Conservation (phyloP, 2,797 vertebrate species). For the Sphenodon punctatus region DNA sequence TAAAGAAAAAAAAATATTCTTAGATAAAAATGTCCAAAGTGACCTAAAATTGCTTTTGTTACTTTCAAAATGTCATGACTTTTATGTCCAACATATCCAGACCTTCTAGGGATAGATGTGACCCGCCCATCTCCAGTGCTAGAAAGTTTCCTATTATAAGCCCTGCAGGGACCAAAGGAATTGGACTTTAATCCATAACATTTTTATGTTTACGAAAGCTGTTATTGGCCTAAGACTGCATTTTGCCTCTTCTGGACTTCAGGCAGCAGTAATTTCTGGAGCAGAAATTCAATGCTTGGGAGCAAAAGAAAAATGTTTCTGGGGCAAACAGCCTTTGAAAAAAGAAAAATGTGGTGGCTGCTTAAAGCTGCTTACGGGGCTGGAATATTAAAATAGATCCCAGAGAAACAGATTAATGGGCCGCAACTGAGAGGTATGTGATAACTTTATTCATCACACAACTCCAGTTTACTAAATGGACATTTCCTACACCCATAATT, state of each 20-base stretch:
- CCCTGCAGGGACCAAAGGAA: conserved; percentile 23
- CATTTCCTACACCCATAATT: background rate
- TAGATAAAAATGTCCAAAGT: background rate
- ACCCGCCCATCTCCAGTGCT: background rate
- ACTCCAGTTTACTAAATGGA: background rate
- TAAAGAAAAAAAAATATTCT: background rate
- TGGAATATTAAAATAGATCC: background rate
- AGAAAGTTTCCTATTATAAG: conserved; percentile 14
- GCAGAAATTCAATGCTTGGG: background rate
- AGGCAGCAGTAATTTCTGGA: background rate
- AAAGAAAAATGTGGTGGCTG: fast-evolving
- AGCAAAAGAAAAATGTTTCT: background rate
- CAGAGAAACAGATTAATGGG: background rate
- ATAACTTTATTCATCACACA: background rate
- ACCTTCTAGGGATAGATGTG: conserved; percentile 15
- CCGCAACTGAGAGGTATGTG: background rate
- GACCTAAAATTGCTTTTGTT: background rate
- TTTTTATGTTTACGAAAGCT: too few relatives aligned
- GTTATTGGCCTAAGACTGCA: conserved; percentile 2
- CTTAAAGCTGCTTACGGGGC: background rate
- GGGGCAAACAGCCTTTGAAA: background rate
- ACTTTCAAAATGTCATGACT: background rate
- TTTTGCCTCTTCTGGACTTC: background rate
- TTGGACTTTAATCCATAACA: conserved; percentile 17
- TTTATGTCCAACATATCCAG: background rate